These are phyloP conservation scores for Cherax destructor DNA, from an alignment of 1,140 invertebrate species.

Conservation along the genomic window DNA sequence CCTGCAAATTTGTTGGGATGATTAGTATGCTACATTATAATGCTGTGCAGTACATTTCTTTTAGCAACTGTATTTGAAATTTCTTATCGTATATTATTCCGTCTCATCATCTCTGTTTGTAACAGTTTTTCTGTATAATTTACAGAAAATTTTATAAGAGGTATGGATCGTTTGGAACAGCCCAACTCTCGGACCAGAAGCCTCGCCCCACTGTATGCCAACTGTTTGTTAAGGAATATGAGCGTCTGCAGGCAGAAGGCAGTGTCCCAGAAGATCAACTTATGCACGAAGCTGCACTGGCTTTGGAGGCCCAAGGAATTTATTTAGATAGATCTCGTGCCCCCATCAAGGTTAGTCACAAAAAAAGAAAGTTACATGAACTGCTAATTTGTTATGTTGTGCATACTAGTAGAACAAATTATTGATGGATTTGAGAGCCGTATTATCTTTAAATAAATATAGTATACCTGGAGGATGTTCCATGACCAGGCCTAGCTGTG, in stretches of 20 bases:
- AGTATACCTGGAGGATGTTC: neutral
- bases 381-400: neutral
- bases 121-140: conserved; percentile 1
- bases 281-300: conserved; percentile 56
- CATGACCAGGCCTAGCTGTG: neutral
- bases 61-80: too few species aligned
- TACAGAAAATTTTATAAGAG: conserved; percentile 71
- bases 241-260: conserved; percentile 33
- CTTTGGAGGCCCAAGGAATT: conserved; percentile 46
- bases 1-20: too few species aligned
- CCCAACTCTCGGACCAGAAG: conserved; percentile 42
- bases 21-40: too few species aligned
- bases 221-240: conserved; percentile 55
- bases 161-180: conserved; percentile 63
- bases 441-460: neutral
- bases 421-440: neutral
- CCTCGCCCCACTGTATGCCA: conserved; percentile 41
- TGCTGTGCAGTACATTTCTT: too few species aligned
- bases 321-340: conserved; percentile 46
- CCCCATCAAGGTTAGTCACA: conserved; percentile 35
- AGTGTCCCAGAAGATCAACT: conserved; percentile 40
- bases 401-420: neutral
- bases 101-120: too few species aligned
- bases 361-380: neutral
- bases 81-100: neutral